These are phyloP conservation scores for Chloroceryle aenea DNA, from an alignment of 2,113 vertebrate species.

Conservation along the genomic window DNA sequence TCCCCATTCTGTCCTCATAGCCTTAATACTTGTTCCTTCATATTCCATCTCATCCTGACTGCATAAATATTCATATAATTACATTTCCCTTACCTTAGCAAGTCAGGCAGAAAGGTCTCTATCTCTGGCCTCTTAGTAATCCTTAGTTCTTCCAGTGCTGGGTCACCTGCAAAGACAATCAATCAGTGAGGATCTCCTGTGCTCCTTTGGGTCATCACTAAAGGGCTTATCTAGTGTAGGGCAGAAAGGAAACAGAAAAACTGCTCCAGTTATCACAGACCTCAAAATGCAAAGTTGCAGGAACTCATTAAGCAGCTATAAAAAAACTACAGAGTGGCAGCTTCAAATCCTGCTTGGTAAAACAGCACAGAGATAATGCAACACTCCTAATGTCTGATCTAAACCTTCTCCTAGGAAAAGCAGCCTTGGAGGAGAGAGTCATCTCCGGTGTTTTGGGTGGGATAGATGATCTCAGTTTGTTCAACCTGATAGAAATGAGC, in stretches of 20 bases:
- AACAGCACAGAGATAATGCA: neutral
- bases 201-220: neutral
- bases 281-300: neutral
- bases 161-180: neutral
- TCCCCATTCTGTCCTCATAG: neutral
- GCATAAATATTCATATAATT: neutral
- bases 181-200: neutral
- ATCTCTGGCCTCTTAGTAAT: neutral
- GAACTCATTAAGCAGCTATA: neutral
- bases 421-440: neutral
- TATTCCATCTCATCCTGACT: neutral
- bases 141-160: neutral
- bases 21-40: neutral
- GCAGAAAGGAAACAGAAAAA: neutral
- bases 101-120: neutral
- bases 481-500: neutral
- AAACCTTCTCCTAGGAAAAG: neutral
- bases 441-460: neutral
- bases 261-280: neutral
- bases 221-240: neutral
- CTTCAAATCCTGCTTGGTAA: neutral
- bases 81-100: neutral
- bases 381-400: neutral
- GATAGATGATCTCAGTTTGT: neutral
- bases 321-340: neutral